phyloP scores from a whole-genome alignment of 2,797 vertebrate genomes.

The Leptodactylus fallax region DNA sequence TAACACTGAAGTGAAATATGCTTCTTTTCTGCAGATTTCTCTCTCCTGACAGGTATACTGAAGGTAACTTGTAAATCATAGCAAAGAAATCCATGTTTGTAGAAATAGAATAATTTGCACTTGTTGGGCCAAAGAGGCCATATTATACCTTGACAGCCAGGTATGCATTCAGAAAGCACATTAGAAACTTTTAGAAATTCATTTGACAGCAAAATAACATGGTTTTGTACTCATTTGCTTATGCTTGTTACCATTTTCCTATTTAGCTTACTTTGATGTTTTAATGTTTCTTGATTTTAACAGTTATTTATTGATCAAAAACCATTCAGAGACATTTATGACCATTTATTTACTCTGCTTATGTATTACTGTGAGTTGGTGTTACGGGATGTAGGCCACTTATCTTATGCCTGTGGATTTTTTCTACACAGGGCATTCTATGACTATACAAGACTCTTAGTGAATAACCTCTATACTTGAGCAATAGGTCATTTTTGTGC shows the following conservation, averaged over 20 bases:
- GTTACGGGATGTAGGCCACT: too few relatives aligned
- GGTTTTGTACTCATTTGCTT: background rate
- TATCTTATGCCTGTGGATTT: too few relatives aligned
- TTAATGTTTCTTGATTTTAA: too few relatives aligned
- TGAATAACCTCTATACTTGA: too few relatives aligned
- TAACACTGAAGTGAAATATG: conserved; percentile 47
- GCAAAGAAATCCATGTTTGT: conserved; percentile 27
- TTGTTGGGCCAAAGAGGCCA: conserved; percentile 39
- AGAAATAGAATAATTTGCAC: conserved; percentile 46
- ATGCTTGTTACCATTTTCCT: background rate
- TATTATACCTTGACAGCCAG: conserved; percentile 40
- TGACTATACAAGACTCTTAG: too few relatives aligned
- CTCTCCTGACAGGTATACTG: conserved; percentile 51
- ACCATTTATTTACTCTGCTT: too few relatives aligned
- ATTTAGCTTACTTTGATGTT: background rate
- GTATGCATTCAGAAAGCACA: background rate
- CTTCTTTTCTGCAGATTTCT: conserved; percentile 41
- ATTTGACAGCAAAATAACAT: background rate
- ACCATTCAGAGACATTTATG: too few relatives aligned
- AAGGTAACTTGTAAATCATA: conserved; percentile 58
- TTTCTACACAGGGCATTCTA: too few relatives aligned
- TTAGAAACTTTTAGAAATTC: background rate
- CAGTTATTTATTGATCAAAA: too few relatives aligned
- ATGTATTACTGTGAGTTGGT: too few relatives aligned
- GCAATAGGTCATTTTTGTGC: too few relatives aligned